phyloP scores from a whole-genome alignment of 64 coral and sea anemone species.

The Anthopleura sola region DNA sequence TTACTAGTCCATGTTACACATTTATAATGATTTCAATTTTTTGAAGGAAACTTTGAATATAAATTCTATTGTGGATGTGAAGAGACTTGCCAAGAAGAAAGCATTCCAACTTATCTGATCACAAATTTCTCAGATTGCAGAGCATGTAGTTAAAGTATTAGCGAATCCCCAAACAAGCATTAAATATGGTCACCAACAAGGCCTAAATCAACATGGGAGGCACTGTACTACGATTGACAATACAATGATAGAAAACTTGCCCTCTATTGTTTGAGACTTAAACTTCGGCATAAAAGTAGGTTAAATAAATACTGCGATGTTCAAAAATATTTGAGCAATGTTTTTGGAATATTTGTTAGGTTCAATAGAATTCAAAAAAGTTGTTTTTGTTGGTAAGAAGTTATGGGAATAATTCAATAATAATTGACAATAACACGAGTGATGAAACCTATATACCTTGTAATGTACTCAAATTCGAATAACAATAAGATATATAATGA shows the following conservation, averaged over 20 bases:
- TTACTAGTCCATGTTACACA: too few species aligned
- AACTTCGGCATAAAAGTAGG: background rate
- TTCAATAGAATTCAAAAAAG: background rate
- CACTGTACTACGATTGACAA: background rate
- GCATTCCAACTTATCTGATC: background rate
- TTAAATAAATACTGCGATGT: constrained; percentile 9
- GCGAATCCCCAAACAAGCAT: constrained; percentile 9
- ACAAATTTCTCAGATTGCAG: constrained; percentile 10
- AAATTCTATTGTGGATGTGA: background rate
- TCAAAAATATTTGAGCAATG: constrained; percentile 5
- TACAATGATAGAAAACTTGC: background rate
- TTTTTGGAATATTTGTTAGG: background rate
- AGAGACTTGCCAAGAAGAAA: background rate
- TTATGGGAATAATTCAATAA: constrained; percentile 12
- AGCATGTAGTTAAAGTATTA: background rate
- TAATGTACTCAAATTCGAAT: background rate
- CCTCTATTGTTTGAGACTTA: background rate
- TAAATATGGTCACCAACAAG: background rate
- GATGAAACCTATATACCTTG: background rate
- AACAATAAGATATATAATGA: background rate
- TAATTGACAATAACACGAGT: background rate
- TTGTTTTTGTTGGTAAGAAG: background rate
- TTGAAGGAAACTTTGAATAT: background rate
- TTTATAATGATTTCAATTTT: too few species aligned
- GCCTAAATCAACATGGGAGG: constrained; percentile 7